Evolutionary conservation across 1,140 invertebrate species (phyloP), one percentile per base, ranked within the genome.

Genomic region (Solenopsis fugax): DNA sequence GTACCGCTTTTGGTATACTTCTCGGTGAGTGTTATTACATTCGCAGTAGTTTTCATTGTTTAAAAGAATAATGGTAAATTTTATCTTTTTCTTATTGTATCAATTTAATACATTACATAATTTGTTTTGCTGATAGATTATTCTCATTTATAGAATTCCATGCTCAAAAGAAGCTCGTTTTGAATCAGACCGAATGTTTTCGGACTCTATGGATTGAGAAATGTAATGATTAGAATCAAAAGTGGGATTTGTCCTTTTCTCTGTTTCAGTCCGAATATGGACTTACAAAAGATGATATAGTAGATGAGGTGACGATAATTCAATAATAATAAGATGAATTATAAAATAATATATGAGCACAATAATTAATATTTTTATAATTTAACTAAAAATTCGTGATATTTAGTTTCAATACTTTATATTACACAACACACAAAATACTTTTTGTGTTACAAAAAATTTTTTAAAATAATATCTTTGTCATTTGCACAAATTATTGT

Each of bases 251-350:
- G 6, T 62, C 0, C 60, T 80, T 85, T 81, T 92, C 95, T 93
- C 90, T 95, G 93, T 96, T 97, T 92, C 96, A 98, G 97, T 97
- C 97, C 81, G 97, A 98, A 94, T 98, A 98, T 96, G 98, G 98
- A 90, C 96, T 98, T 72, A 97, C 97, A 75, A 97, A 98, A 94
- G 97, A 98, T 93, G 97, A 98, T 96, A 97, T 98, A 76, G 97
- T 97, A 89, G 97, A 97, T 97, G 95, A 95, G 95, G 92, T 76
- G 0, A 29, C 12, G 6, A 37, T 65, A 16, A 50, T 65, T 65
- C 4, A 41, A 12, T 41, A 58, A 37, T 56, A 21, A 45, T n/a
- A 21, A 76, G 13, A 16, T 54, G 16, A 13, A 34, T 60, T 41
- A 18, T 48, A 16, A 64, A 16, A 37, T 45, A 41, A 60, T 58